These are phyloP conservation scores for Macrobrachium rosenbergii DNA, from an alignment of 1,140 invertebrate genomes.

Conservation along the genomic window DNA sequence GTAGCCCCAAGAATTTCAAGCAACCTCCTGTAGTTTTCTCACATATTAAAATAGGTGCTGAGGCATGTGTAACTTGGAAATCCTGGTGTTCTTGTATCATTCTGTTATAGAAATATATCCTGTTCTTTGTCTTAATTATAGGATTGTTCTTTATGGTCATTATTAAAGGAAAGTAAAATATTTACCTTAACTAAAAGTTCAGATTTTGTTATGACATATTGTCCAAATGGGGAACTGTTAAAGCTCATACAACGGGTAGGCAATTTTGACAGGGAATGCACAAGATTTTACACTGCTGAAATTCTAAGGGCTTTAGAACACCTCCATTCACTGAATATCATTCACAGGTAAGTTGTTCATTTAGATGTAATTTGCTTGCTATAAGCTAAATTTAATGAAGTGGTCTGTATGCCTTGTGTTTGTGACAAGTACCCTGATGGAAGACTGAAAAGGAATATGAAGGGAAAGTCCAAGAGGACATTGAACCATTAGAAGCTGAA, in stretches of 20 bases:
- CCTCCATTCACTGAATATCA: conserved; percentile 89
- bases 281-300: conserved; percentile 94
- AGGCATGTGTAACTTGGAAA: not conserved
- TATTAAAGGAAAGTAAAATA: not conserved
- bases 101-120: conserved; percentile 3
- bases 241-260: conserved; percentile 92
- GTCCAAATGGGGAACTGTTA: conserved; percentile 93
- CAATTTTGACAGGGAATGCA: conserved; percentile 89
- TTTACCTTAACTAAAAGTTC: conserved; percentile 40
- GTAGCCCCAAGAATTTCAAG: too few relatives aligned
- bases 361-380: too few relatives aligned
- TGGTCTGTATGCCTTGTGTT: too few relatives aligned
- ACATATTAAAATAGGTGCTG: too few relatives aligned
- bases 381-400: too few relatives aligned
- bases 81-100: too few relatives aligned
- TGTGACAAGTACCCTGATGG: too few relatives aligned
- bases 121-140: not conserved
- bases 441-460: too few relatives aligned
- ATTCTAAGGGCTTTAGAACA: conserved; percentile 92
- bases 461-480: too few relatives aligned
- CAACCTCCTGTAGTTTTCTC: too few relatives aligned
- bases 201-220: conserved; percentile 97
- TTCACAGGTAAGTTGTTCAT: conserved; percentile 79
- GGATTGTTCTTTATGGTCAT: not conserved
- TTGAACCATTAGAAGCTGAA: too few relatives aligned